phyloP scores from a whole-genome alignment of 2,888 invertebrate genomes.

The Teinopalpus imperialis region DNA sequence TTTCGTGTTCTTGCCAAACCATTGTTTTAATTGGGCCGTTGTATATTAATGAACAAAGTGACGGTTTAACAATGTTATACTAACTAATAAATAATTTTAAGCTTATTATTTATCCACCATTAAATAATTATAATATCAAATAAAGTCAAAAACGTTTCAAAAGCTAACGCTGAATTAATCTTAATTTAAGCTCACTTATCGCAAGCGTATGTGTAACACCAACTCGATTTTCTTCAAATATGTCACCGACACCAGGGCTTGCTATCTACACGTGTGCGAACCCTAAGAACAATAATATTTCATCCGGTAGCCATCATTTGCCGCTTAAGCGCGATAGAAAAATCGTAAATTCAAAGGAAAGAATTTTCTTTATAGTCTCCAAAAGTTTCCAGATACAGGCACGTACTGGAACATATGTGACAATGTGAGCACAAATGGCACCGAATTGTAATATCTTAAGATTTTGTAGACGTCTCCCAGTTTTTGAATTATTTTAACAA shows the following conservation, averaged over 20 bases:
- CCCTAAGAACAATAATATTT: slow-evolving; percentile 64
- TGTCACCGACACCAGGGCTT: slow-evolving; percentile 37
- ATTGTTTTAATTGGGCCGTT: slow-evolving; percentile 69
- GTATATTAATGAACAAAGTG: slow-evolving; percentile 77
- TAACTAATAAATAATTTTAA: slow-evolving; percentile 10
- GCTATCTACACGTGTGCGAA: slow-evolving; percentile 45
- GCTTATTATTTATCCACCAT: too few relatives aligned
- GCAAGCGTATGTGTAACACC: slow-evolving; percentile 1
- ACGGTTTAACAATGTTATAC: slow-evolving; percentile 50
- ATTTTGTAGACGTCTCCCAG: slow-evolving; percentile 44
- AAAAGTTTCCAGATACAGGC: slow-evolving; percentile 66
- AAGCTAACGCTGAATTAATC: background rate
- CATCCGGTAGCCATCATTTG: slow-evolving; percentile 69
- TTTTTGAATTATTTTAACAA: too few relatives aligned
- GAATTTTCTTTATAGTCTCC: slow-evolving; percentile 72
- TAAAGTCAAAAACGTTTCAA: too few relatives aligned
- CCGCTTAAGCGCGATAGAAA: slow-evolving; percentile 74
- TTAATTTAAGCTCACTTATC: slow-evolving; percentile 1
- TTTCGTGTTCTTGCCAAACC: slow-evolving; percentile 67
- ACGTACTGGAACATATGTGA: slow-evolving; percentile 59
- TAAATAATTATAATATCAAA: too few relatives aligned
- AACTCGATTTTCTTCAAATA: slow-evolving; percentile 10
- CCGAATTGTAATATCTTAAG: slow-evolving; percentile 67
- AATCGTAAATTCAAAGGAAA: slow-evolving; percentile 72
- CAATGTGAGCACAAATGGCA: slow-evolving; percentile 61